Evolutionary conservation across 2,797 vertebrate species (phyloP), one percentile per base, ranked within the genome.

Genomic region (Sebastes cheni): DNA sequence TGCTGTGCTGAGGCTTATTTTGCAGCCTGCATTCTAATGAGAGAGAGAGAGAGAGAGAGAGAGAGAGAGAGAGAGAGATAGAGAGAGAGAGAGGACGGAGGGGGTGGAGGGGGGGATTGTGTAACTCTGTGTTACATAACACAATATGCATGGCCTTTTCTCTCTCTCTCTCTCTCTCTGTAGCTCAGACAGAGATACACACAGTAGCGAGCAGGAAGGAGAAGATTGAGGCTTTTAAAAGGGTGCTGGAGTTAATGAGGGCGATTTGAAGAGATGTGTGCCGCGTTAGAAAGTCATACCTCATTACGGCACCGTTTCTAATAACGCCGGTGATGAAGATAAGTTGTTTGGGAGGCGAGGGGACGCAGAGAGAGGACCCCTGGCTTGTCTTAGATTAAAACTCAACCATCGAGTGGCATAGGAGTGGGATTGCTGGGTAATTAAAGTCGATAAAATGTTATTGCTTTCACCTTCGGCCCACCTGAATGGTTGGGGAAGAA

Each of bases 111-210:
- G 81, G 82, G 70, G 75, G 86, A 54, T 94, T 95, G 91, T 91
- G 92, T 94, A 93, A 94, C 92, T 61, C 32, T 25, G 77, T 25
- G 84, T 95, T 95, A 94, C 89, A 91, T 95, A 95, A 95, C 90
- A 88, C 87, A 93, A 71, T 81, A 74, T 90, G 87, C 84, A 87
- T 55, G 79, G 88, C 86, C 73, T 77, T 85, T 79, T 87, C 84
- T 82, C 72, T 64, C 18, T 77, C 42, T 78, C 84, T 83, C 72
- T 64, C 18, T 78, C 46, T 85, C 66, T 81, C 60, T 81, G 50
- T 36, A 5, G n/a, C 78, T 84, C 84, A 67, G 74, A 86, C 52
- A 80, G 86, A 80, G 76, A 79, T 46, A 77, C 80, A 32, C 30
- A 55, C 46, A 74, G 69, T 77, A 66, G 52, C 16, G 72, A 86